Percentiles rank a stretch among this genome's conserved stretches.
phyloP scores from a whole-genome alignment of 2,888 invertebrate genomes.

The Hoplodrina ambigua region DNA sequence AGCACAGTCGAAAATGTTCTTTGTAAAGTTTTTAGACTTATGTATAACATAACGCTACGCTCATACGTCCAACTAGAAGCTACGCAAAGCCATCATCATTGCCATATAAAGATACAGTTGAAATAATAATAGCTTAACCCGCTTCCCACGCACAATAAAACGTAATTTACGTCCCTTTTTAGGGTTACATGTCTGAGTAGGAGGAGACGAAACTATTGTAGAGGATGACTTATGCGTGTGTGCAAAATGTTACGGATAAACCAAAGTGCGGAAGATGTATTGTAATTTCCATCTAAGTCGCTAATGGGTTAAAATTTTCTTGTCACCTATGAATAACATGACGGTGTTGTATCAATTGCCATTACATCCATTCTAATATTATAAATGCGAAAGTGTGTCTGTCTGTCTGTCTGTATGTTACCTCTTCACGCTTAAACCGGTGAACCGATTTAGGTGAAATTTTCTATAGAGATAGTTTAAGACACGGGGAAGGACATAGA shows the following conservation, averaged over 20 bases:
- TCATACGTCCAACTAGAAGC: constrained; percentile 14
- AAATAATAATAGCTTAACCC: constrained; percentile 43
- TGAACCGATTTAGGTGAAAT: no score
- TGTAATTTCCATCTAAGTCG: background rate
- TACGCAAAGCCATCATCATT: constrained; percentile 26
- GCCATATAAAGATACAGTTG: constrained; percentile 46
- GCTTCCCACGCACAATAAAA: constrained; percentile 46
- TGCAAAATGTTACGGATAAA: constrained; percentile 6
- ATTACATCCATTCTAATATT: no score
- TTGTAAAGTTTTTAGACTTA: no score
- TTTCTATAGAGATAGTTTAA: no score
- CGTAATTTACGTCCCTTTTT: constrained; percentile 53
- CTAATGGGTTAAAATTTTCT: no score
- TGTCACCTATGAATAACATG: background rate
- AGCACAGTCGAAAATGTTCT: no score
- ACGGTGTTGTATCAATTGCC: background rate
- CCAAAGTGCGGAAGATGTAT: background rate
- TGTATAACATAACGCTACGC: no score
- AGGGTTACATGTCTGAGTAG: constrained; percentile 24
- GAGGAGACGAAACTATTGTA: constrained; percentile 40
- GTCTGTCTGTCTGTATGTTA: no score
- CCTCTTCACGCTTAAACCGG: no score
- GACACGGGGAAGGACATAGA: no score
- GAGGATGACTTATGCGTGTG: constrained; percentile 26
- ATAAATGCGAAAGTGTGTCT: no score